Evolutionary conservation across 2,113 vertebrate genomes (phyloP).

Genomic region (Calonectris borealis): DNA sequence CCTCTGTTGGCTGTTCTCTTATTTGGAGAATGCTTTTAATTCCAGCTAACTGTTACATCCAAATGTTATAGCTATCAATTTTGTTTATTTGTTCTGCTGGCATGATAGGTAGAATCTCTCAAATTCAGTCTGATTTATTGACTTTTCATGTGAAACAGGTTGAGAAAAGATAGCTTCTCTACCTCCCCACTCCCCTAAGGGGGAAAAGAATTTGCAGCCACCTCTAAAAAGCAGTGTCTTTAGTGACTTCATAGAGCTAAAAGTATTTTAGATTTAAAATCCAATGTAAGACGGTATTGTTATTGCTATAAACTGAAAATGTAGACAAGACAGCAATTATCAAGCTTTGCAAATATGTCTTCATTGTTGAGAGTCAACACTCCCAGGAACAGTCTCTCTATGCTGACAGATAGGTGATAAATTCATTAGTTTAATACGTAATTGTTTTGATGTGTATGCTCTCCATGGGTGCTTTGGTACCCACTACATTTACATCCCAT

Average conservation of each 20-base stretch:
- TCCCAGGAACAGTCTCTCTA: not conserved
- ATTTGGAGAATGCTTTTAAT: not conserved
- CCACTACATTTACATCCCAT: constrained; percentile 1
- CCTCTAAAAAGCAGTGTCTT: not conserved
- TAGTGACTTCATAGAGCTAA: not conserved
- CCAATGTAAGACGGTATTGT: not conserved
- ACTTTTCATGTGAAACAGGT: not conserved
- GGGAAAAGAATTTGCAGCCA: not conserved
- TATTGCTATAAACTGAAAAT: not conserved
- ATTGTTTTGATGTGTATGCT: constrained; percentile 9
- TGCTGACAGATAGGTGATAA: not conserved
- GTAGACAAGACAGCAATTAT: not conserved
- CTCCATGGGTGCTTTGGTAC: not conserved
- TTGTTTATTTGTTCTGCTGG: not conserved
- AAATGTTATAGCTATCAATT: not conserved
- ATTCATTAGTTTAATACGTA: not conserved
- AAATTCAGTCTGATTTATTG: not conserved
- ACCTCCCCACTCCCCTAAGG: not conserved
- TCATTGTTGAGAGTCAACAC: not conserved
- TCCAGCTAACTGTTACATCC: not conserved
- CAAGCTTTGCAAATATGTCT: not conserved
- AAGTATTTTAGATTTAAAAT: not conserved
- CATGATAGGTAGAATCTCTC: not conserved
- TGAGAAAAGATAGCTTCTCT: not conserved
- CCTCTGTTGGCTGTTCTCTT: not conserved